These are phyloP conservation scores for Nixonia krombeini DNA, from an alignment of 1,140 invertebrate species.

Conservation along the genomic window DNA sequence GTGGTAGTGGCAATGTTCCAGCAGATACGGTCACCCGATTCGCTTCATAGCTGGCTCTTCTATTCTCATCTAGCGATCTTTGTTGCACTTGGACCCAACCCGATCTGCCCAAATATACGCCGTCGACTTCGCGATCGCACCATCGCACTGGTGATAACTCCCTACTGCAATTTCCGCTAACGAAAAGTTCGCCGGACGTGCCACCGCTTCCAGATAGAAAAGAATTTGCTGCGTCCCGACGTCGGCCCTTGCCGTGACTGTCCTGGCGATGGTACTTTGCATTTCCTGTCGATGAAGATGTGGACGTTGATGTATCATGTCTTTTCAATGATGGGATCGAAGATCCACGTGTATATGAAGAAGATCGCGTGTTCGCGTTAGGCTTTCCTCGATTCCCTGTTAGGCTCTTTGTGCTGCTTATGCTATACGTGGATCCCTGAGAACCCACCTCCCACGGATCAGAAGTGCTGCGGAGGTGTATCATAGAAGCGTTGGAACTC, in stretches of 20 bases:
- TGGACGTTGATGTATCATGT: slow-evolving; percentile 45
- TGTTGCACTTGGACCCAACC: slow-evolving; percentile 77
- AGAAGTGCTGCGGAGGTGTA: slow-evolving; percentile 73
- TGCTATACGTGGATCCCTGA: slow-evolving; percentile 54
- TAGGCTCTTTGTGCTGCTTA: slow-evolving; percentile 59
- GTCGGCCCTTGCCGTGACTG: slow-evolving; percentile 51
- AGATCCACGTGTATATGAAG: slow-evolving; percentile 55
- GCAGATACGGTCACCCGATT: slow-evolving; percentile 44
- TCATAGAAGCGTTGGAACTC: slow-evolving; percentile 73
- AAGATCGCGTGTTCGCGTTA: slow-evolving; percentile 27
- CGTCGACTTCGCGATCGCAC: slow-evolving; percentile 75
- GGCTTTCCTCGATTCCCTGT: slow-evolving; percentile 50
- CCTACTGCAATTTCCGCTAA: slow-evolving; percentile 65
- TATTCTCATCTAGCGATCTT: slow-evolving; percentile 73
- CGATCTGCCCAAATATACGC: slow-evolving; percentile 73
- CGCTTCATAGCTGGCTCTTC: slow-evolving; percentile 64
- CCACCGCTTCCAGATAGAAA: slow-evolving; percentile 63
- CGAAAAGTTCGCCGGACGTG: slow-evolving; percentile 67
- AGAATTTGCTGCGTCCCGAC: slow-evolving; percentile 55
- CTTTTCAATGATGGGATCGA: slow-evolving; percentile 63
- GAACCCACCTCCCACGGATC: slow-evolving; percentile 73
- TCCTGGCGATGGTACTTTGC: slow-evolving; percentile 53
- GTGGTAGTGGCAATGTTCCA: slow-evolving; percentile 60
- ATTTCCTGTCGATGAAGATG: slow-evolving; percentile 48
- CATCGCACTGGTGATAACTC: slow-evolving; percentile 76